Percentiles rank a stretch among this genome's conserved stretches.
These are phyloP conservation scores for Scaptodrosophila latifasciaeformis DNA, from an alignment of 2,888 invertebrate species.

Conservation along the genomic window DNA sequence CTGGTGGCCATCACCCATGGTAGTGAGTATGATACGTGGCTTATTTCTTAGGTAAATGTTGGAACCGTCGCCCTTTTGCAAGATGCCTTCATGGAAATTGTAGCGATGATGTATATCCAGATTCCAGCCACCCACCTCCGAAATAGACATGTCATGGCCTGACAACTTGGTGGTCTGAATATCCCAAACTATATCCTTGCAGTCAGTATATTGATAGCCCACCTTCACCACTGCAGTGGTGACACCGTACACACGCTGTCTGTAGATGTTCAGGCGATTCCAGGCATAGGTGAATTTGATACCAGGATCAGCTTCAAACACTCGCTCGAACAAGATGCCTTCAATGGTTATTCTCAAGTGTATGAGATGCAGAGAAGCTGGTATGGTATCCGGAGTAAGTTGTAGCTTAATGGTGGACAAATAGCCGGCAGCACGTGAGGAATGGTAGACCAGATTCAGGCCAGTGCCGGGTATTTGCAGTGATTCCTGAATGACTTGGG, in stretches of 20 bases:
- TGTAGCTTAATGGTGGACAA: conserved; percentile 94
- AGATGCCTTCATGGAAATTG: conserved; percentile 97
- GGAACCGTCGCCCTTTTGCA: conserved; percentile 98
- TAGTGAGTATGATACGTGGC: conserved; percentile 91
- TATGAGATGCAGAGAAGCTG: conserved; percentile 87
- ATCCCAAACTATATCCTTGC: conserved; percentile 95
- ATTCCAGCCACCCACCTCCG: conserved; percentile 98
- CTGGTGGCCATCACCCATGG: conserved; percentile 94
- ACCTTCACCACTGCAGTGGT: conserved; percentile 96
- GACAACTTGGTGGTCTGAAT: conserved; percentile 95
- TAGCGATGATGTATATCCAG: conserved; percentile 98
- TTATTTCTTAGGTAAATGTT: conserved; percentile 95
- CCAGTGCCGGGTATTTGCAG: conserved; percentile 95
- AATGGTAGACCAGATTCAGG: conserved; percentile 96
- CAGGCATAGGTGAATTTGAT: conserved; percentile 98
- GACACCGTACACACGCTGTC: conserved; percentile 96
- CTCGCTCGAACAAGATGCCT: conserved; percentile 93
- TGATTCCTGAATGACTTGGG: conserved; percentile 96
- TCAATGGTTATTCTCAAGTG: conserved; percentile 95
- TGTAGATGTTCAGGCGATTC: conserved; percentile 96
- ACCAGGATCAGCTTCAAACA: conserved; percentile 96
- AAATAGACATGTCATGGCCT: conserved; percentile 97
- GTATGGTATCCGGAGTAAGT: conserved; percentile 89
- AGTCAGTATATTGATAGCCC: conserved; percentile 96
- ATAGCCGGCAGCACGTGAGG: conserved; percentile 94